Conservation (phyloP, 2,888 invertebrate genomes). For the Agriopis leucophaearia region DNA sequence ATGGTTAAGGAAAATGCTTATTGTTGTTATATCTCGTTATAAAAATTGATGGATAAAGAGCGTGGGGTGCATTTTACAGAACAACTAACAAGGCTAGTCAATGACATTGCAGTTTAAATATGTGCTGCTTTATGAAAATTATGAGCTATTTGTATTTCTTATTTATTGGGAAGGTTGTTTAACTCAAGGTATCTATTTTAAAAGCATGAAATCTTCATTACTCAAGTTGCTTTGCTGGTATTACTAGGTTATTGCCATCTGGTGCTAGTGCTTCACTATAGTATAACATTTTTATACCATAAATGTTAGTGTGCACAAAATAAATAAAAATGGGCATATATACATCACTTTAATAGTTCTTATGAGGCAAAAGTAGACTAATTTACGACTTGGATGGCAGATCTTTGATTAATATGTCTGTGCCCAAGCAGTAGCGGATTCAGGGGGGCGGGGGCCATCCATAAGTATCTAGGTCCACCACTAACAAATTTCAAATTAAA, state of each 20-base stretch:
- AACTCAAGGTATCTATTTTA: constrained; percentile 13
- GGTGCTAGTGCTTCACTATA: constrained; percentile 78
- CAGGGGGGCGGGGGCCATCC: too few relatives aligned
- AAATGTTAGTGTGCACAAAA: constrained; percentile 63
- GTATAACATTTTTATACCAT: constrained; percentile 66
- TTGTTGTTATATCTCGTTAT: constrained; percentile 19
- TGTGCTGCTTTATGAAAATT: constrained; percentile 8
- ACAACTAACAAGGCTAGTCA: constrained; percentile 72
- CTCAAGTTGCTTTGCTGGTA: constrained; percentile 62
- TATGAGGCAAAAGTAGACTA: background rate
- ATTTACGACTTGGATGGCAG: background rate
- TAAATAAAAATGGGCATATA: constrained; percentile 41
- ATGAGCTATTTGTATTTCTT: constrained; percentile 28
- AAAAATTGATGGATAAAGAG: constrained; percentile 34
- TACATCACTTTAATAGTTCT: constrained; percentile 14
- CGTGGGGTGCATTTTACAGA: constrained; percentile 59
- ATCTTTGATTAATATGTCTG: background rate
- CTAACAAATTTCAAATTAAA: too few relatives aligned
- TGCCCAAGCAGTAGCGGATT: too few relatives aligned
- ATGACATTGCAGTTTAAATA: constrained; percentile 53
- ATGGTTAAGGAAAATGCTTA: constrained; percentile 5
- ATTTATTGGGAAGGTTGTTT: constrained; percentile 28
- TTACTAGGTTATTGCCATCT: constrained; percentile 67
- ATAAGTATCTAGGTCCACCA: too few relatives aligned
- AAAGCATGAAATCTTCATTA: constrained; percentile 10